Evolutionary conservation across 2,888 invertebrate species (phyloP), one percentile per base, ranked within the genome.

Genomic region (Leucophora obtusa): DNA sequence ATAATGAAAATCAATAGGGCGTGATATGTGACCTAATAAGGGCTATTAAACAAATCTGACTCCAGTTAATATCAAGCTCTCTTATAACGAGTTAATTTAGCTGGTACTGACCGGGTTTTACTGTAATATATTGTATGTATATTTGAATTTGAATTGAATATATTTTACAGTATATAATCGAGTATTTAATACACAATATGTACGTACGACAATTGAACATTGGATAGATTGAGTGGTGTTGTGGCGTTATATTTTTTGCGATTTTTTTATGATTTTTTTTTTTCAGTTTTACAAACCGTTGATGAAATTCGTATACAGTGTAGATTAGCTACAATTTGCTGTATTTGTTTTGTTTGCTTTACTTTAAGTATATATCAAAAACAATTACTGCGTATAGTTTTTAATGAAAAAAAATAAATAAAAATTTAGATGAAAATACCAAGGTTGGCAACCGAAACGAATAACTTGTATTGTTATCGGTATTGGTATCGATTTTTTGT

Each of bases 221-320:
- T 77, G 70, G 43, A 70, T 71, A 77, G 70, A 77, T 70, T 76
- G 38, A 11, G 28, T 65, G 56, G 28, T 54, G 43, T 62, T 60
- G 70, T 65, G 63, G 76, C 70, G 62, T 63, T 63, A 65, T 59
- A 24, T 51, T 69, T 53, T 63, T 50, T 69, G 47, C 51, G 18
- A 35, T 65, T 50, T 66, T 50, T 43, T 15, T 60, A 38, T 43
- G n/a, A 51, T 24, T 35, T 35, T 51, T 43, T 35, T 38, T 47
- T 14, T 68, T 51, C n/a, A 47, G n/a, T 54, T 54, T 68, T 54
- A 62, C 62, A 47, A 56, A 28, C 18, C 58, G 35, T 47, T 76
- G 59, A 71, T 77, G 70, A 77, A 77, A 77, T 65, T 65, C 65
- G 53, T 59, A 38, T 77, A 69, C 43, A 51, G 24, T 70, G 50